A percentile compares a stretch with the other conserved stretches of the same genome.
phyloP scores from a whole-genome alignment of 2,113 vertebrate species.

The Prietella phreatophila region DNA sequence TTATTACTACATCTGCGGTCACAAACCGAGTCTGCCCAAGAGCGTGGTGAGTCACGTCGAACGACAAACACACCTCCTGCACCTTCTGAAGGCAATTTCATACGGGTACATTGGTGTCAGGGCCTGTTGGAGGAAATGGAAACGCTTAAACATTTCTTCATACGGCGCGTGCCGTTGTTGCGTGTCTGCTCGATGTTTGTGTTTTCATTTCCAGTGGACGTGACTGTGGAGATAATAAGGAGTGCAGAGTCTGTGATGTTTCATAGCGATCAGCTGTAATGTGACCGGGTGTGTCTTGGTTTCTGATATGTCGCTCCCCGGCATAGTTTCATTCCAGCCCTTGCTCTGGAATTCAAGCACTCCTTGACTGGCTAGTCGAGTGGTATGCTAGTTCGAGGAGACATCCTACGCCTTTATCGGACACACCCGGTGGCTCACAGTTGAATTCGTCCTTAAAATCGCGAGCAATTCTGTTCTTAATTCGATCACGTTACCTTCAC shows the following conservation, averaged over 20 bases:
- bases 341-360: background rate
- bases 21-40: conserved; percentile 70
- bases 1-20: conserved; percentile 71
- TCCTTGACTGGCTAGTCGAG: background rate
- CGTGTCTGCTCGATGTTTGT: too few relatives aligned
- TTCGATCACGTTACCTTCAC: background rate
- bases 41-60: conserved; percentile 72
- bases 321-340: background rate
- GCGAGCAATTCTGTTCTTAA: background rate
- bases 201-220: background rate
- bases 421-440: background rate
- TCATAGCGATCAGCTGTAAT: background rate
- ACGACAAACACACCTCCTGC: background rate
- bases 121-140: background rate
- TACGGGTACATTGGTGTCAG: background rate
- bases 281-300: background rate
- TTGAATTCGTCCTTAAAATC: too few relatives aligned
- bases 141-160: background rate
- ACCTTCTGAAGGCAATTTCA: too few relatives aligned
- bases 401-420: background rate
- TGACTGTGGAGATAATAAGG: background rate
- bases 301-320: background rate
- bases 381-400: background rate
- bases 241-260: background rate
- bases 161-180: too few relatives aligned